A percentile compares a stretch with the other conserved stretches of the same genome.
Conservation (phyloP, 2,888 invertebrate species). For the Scrobipalpa atriplicella region DNA sequence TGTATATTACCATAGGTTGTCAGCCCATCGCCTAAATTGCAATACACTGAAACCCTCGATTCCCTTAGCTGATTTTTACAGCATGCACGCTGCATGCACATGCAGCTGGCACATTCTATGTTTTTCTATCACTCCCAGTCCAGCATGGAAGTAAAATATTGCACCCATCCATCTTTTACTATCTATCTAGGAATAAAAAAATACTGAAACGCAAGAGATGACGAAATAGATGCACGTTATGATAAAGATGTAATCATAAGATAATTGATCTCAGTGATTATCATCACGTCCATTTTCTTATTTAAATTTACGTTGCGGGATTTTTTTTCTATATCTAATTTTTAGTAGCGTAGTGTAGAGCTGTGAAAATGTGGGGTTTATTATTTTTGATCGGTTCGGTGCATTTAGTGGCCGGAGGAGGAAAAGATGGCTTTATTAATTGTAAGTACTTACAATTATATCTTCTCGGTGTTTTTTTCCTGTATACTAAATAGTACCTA, state of each 20-base stretch:
- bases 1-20: too few relatives aligned
- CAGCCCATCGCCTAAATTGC: too few relatives aligned
- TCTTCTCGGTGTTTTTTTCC: too few relatives aligned
- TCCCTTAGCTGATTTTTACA: too few relatives aligned
- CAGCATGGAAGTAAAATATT: too few relatives aligned
- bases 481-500: too few relatives aligned
- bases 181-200: neutral
- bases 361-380: constrained; percentile 50
- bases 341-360: neutral
- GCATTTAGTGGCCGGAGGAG: constrained; percentile 39
- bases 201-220: neutral
- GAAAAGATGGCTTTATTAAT: constrained; percentile 50
- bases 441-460: constrained; percentile 56
- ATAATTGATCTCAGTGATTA: constrained; percentile 9
- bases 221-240: constrained; percentile 5
- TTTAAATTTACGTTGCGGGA: constrained; percentile 32
- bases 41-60: too few relatives aligned
- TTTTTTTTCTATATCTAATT: constrained; percentile 1
- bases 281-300: constrained; percentile 38
- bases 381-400: constrained; percentile 43
- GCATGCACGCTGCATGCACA: too few relatives aligned
- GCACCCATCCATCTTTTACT: neutral
- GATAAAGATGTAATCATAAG: constrained; percentile 8
- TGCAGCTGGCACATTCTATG: too few relatives aligned
- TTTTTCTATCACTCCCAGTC: too few relatives aligned